Conservation (phyloP, 2,113 vertebrate genomes). For the Oreochromis aureus region DNA sequence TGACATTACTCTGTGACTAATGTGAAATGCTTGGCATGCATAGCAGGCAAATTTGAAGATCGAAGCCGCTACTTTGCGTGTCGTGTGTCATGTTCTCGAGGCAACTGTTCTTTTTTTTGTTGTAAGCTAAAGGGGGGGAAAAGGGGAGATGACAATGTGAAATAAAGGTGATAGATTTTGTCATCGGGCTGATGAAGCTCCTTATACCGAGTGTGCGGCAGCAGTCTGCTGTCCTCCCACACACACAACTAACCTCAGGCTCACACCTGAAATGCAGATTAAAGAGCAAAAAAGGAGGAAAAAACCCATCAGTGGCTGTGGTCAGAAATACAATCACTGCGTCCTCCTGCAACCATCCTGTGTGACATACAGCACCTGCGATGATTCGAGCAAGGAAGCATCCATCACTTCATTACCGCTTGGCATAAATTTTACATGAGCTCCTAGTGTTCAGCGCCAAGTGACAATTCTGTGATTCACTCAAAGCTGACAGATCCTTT, state of each 20-base stretch:
- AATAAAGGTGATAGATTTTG: conserved; percentile 15
- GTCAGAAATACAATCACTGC: background rate
- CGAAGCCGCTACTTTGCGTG: background rate
- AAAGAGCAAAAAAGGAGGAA: background rate
- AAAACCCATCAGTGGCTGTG: background rate
- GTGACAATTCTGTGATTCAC: background rate
- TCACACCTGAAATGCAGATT: background rate
- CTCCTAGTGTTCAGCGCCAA: background rate
- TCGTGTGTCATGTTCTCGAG: background rate
- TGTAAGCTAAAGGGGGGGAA: background rate
- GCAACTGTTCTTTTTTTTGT: background rate
- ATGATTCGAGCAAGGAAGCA: background rate
- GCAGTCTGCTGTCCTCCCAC: conserved; percentile 44
- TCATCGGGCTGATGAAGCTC: conserved; percentile 5
- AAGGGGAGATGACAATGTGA: background rate
- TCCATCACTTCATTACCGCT: background rate
- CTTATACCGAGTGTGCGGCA: background rate
- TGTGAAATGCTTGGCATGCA: background rate
- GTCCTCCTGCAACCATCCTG: background rate
- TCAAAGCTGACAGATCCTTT: background rate
- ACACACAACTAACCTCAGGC: background rate
- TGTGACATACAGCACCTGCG: background rate
- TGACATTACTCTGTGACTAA: background rate
- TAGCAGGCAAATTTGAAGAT: background rate
- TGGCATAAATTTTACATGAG: background rate